Base-by-base conservation (phyloP, 2,888 invertebrate genomes). In the Amphipyra tragopoginis region DNA sequence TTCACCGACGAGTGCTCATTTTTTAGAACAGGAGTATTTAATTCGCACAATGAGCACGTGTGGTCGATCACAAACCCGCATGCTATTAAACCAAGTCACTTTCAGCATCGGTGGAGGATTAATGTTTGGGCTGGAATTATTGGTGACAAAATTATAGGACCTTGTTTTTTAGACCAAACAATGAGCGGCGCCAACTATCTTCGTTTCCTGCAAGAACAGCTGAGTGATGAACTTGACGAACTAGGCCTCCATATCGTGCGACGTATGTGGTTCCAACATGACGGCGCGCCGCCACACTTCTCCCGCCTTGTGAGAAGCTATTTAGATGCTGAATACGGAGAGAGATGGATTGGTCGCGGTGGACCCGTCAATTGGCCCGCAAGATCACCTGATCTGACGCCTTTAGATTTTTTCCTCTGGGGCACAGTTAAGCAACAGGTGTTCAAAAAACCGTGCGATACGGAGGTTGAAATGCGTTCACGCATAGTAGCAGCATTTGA, bases 81-180 rank as follows among this genome's bases (percentile, higher is more conserved):
- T n/a, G 38, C 38, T 4, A 38, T n/a, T 5, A 38, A 38, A 38
- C 38, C n/a, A n/a, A 38, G 38, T 5, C 11, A 38, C 38, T 38
- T n/a, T n/a, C 38, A 38, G 5, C 38, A 38, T n/a, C 38, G 5
- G 5, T 38, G 38, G 38, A 38, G 38, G 38, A 38, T 38, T 38
- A 38, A 38, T 38, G n/a, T 38, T 38, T 38, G 38, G 38, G 38
- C 38, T 1, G 38, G 38, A n/a, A 38, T 38, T 38, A 38, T 38
- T n/a, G 38, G 42, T 34, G 33, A 52, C 34, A 33, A 43, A 43
- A 34, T 49, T 49, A 49, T 49, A n/a, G 36, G 49, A 4, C 38
- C 38, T n/a, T 38, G n/a, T 38, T 38, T 38, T 38, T n/a, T 38
- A 38, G 11, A 38, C 38, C 38, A 38, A 38, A n/a, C 38, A 38